Evolutionary conservation across 2,797 vertebrate genomes (phyloP).

Genomic region (Aphelocoma californica): DNA sequence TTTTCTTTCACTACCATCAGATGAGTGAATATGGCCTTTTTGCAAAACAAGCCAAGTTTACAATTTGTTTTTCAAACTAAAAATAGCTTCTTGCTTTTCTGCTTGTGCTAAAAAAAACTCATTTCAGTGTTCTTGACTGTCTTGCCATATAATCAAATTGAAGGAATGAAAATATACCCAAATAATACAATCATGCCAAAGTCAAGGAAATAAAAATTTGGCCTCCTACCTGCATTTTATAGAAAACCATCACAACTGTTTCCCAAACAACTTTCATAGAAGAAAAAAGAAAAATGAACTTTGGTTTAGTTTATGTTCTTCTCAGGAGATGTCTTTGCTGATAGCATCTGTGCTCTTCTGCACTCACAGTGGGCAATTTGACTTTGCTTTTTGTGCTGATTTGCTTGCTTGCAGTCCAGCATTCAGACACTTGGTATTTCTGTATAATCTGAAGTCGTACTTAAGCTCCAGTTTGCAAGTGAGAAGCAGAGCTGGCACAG

Average conservation of each 20-base stretch:
- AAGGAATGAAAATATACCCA: background rate
- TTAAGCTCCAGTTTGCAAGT: background rate
- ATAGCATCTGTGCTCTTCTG: background rate
- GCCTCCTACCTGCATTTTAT: background rate
- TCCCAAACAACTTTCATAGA: background rate
- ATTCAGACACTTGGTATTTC: background rate
- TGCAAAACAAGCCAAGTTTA: background rate
- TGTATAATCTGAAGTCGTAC: background rate
- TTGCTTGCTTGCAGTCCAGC: background rate
- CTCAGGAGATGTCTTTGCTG: background rate
- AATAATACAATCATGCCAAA: background rate
- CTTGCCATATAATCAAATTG: background rate
- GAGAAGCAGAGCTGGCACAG: background rate
- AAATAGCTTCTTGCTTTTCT: background rate
- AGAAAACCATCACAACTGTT: background rate
- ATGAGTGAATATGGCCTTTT: background rate
- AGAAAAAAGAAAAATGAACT: background rate
- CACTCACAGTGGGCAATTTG: background rate
- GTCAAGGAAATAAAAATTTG: background rate
- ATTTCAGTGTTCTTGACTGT: background rate
- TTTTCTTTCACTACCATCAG: background rate
- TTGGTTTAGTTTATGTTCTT: background rate
- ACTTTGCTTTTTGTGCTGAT: background rate
- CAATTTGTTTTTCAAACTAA: background rate
- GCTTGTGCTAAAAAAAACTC: fast-evolving